A percentile compares a stretch with the other conserved stretches of the same genome.
Evolutionary conservation across 35 echinoderm and acorn worm species (phyloP).

Genomic region (Chiridota heheva): DNA sequence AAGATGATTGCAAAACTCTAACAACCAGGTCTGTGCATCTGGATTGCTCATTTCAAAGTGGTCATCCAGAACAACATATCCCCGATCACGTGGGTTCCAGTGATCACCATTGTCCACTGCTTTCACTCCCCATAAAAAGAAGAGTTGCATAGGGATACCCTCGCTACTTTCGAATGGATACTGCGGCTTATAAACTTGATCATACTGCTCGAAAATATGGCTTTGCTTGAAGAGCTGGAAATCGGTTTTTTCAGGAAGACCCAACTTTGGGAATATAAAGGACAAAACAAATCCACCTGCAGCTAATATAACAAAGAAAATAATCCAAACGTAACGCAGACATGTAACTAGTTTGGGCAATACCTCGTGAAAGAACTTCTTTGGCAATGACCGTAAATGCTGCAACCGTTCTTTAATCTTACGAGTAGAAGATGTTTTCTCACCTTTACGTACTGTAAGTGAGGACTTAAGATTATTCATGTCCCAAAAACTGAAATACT

Average conservation of each 20-base stretch:
- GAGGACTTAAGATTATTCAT: too few species aligned
- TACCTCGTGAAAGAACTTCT: conserved; percentile 27
- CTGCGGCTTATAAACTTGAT: conserved; percentile 24
- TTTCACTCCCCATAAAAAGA: conserved; percentile 38
- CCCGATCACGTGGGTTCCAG: conserved; percentile 40
- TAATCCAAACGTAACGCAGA: conserved; percentile 52
- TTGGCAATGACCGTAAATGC: too few species aligned
- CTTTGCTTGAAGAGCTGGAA: conserved; percentile 37
- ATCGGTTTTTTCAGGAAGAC: conserved; percentile 19
- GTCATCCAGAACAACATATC: conserved; percentile 5
- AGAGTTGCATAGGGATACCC: neutral
- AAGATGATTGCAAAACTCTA: too few species aligned
- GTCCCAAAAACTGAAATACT: neutral
- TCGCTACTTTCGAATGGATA: conserved; percentile 24
- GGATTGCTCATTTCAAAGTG: conserved; percentile 9
- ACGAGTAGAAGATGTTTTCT: neutral
- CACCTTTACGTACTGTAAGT: neutral
- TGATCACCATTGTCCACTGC: conserved; percentile 48
- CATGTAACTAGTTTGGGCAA: conserved; percentile 42
- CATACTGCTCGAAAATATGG: conserved; percentile 52
- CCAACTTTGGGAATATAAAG: conserved; percentile 28
- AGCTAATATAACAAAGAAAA: conserved; percentile 18
- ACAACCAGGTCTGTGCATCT: neutral
- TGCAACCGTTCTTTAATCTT: neutral
- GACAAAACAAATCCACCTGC: conserved; percentile 27